Evolutionary conservation across 2,888 invertebrate genomes (phyloP), one percentile per base, ranked within the genome.

Genomic region (Pediacus dermestoides): DNA sequence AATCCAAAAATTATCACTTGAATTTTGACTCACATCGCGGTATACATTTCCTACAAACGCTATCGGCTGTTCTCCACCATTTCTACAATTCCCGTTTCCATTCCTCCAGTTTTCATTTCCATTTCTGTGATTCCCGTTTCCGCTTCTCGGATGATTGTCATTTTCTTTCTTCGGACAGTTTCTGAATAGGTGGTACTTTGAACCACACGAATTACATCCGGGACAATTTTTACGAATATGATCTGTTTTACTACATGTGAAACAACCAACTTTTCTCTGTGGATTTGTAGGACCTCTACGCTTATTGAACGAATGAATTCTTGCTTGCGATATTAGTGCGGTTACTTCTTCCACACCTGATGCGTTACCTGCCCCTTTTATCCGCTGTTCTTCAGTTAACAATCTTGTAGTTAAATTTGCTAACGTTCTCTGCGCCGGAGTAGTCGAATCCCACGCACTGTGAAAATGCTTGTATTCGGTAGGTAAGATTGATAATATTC

Each of bases 211-310:
- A 25, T 31, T 39, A 37, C 37, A 46, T 2, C 42, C 37, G 3
- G 22, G 34, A 39, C 50, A 50, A 21, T 46, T 34, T 38, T 31
- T 42, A 15, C 40, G 22, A 7, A 34, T 22, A 35, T 46, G 46
- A 16, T 27, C 37, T 21, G 16, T 16, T 13, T 27, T 39, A 2
- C 46, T 40, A 39, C 46, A 50, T n/a, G 34, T 46, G 23, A 18
- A 44, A 42, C 42, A 33, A 30, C 27, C 13, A 13, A n/a, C n/a
- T n/a, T n/a, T n/a, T n/a, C n/a, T n/a, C n/a, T n/a, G n/a, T n/a
- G n/a, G n/a, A n/a, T n/a, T n/a, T n/a, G n/a, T n/a, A n/a, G n/a
- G n/a, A 6, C 9, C 9, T 25, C 11, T 11, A 25, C 11, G 4
- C 11, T 25, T 4, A 4, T 25, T 25, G 25, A 25, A 25, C 6